Evolutionary conservation across 2,797 vertebrate genomes (phyloP), one percentile per base, ranked within the genome.

Genomic region (Lutjanus argentimaculatus): DNA sequence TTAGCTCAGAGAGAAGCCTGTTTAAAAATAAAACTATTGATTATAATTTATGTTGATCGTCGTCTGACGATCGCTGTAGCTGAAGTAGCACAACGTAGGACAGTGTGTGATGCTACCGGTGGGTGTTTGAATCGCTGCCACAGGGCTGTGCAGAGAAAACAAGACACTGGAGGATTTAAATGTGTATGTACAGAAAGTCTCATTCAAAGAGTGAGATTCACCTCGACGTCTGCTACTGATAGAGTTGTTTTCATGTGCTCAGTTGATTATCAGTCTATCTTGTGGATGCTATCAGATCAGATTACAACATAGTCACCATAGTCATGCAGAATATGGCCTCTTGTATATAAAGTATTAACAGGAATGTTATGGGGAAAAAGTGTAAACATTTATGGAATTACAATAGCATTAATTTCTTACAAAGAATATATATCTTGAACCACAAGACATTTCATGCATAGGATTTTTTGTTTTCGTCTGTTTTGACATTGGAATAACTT

Each of bases 381-480:
- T 91, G 89, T 93, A 94, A 94, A 92, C 90, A 94, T 92, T 75
- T 79, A 92, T 87, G 81, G 83, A 92, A 90, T 91, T 93, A 92
- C 83, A 91, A 90, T 89, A 93, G 85, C 80, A 77, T 89, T 85
- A 59, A 80, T 90, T 91, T 91, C 72, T 92, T 92, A 90, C 85
- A 93, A 95, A 92, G 88, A 90, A 84, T 89, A 90, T 82, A 88
- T 84, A 93, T 91, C 88, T 94, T 90, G 88, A 89, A 92, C 87
- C 91, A 94, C 90, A 93, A 89, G 83, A 95, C 87, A 88, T 89
- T 83, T 92, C 94, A 95, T 95, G 95, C 94, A 95, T 94, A 93
- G 94, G 70, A 84, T 88, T 83, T 89, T 82, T 89, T 80, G 72
- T 88, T 87, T 85, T 88, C 10, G n/a, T 90, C 76, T 81, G 72